Evolutionary conservation across 2,797 vertebrate species (phyloP).

Genomic region (Vireo griseus): DNA sequence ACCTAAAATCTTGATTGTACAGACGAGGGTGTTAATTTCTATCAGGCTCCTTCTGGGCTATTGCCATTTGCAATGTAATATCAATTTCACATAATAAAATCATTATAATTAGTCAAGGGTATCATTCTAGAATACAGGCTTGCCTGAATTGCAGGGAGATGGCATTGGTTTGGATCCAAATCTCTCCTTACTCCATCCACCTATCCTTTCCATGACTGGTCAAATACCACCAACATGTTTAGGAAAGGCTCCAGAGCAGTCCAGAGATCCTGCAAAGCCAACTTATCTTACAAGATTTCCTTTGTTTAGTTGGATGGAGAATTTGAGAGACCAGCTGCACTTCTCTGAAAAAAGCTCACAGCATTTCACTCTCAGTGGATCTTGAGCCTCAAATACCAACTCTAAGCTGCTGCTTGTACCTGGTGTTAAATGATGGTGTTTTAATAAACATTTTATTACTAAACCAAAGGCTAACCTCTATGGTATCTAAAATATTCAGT

Average conservation of each 20-base stretch:
- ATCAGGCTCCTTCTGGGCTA: background rate
- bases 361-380: background rate
- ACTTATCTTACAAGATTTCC: background rate
- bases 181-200: background rate
- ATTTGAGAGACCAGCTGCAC: background rate
- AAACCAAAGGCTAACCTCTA: background rate
- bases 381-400: background rate
- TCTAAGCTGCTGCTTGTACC: background rate
- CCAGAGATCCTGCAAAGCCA: background rate
- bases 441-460: background rate
- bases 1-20: background rate
- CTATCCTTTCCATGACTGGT: background rate
- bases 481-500: background rate
- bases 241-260: background rate
- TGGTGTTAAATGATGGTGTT: background rate
- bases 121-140: background rate
- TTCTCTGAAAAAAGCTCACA: background rate
- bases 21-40: background rate
- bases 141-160: background rate
- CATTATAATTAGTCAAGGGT: background rate
- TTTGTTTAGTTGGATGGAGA: background rate
- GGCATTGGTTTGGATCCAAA: background rate
- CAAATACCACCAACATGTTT: background rate
- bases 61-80: background rate
- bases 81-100: slow-evolving; percentile 9